Evolutionary conservation across 2,888 invertebrate species (phyloP).

Genomic region (Ptychoptera contaminata): DNA sequence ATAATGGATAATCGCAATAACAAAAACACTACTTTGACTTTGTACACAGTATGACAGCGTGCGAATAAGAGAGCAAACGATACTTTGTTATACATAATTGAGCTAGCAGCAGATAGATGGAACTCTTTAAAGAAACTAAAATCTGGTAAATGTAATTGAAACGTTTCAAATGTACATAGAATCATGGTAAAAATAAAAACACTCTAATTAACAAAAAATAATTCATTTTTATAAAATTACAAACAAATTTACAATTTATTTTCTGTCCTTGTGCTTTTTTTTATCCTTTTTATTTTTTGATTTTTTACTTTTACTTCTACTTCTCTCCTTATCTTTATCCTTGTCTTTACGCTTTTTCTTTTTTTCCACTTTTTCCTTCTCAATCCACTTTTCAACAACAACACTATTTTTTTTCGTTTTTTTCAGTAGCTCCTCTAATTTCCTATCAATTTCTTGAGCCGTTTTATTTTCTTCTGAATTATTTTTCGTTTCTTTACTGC

Average conservation of each 20-base stretch:
- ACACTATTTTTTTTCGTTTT: slow-evolving; percentile 8
- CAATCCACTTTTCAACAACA: slow-evolving; percentile 17
- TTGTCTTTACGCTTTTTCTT: slow-evolving; percentile 10
- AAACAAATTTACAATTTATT: background rate
- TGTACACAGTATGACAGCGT: too few relatives aligned
- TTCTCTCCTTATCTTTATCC: slow-evolving; percentile 7
- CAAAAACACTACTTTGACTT: too few relatives aligned
- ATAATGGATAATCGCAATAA: too few relatives aligned
- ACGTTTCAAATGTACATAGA: too few relatives aligned
- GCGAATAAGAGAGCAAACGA: too few relatives aligned
- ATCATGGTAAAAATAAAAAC: too few relatives aligned
- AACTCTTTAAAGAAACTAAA: too few relatives aligned
- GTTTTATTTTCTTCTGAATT: background rate
- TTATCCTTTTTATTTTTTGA: slow-evolving; percentile 12
- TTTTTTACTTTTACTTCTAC: slow-evolving; percentile 12
- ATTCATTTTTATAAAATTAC: too few relatives aligned
- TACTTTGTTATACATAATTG: too few relatives aligned
- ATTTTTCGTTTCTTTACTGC: background rate
- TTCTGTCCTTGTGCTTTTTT: slow-evolving; percentile 2
- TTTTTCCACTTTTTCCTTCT: slow-evolving; percentile 10
- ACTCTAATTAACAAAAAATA: too few relatives aligned
- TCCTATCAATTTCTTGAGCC: background rate
- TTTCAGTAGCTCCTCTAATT: slow-evolving; percentile 4
- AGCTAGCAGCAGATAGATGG: too few relatives aligned
- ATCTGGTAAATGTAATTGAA: too few relatives aligned